These are phyloP conservation scores for Gambusia holbrooki DNA, from an alignment of 2,113 vertebrate genomes.

Conservation along the genomic window DNA sequence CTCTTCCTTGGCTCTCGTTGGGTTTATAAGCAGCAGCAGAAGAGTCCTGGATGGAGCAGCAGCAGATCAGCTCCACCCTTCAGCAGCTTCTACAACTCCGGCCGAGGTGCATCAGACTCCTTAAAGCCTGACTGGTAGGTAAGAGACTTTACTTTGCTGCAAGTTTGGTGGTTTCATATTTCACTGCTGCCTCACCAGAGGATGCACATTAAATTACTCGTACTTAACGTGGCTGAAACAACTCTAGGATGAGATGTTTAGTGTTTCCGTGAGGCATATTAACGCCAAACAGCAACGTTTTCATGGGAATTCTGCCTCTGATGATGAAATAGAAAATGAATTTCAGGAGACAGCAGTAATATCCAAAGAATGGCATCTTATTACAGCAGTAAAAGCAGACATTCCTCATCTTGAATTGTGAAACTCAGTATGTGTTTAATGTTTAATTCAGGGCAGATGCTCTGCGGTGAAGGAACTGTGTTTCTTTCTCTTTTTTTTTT, in stretches of 20 bases:
- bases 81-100: conserved; percentile 37
- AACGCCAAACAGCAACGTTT: not conserved
- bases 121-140: not conserved
- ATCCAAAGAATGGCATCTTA: not conserved
- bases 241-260: not conserved
- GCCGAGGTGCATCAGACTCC: conserved; percentile 27
- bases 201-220: not conserved
- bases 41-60: conserved; percentile 22
- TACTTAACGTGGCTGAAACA: conserved; percentile 5
- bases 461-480: not conserved
- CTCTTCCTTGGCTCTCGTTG: conserved; percentile 26
- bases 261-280: not conserved
- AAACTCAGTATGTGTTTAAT: not conserved
- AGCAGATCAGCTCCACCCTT: conserved; percentile 32
- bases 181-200: conserved; percentile 38
- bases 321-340: not conserved
- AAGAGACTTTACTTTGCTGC: not conserved
- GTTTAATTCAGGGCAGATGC: not conserved
- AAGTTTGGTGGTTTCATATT: not conserved
- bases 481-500: not conserved
- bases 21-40: conserved; percentile 66
- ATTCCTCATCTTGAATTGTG: not conserved
- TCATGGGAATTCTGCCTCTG: not conserved
- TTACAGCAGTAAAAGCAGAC: not conserved
- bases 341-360: not conserved